Conservation (phyloP, 1,140 invertebrate genomes). For the Diabrotica undecimpunctata region DNA sequence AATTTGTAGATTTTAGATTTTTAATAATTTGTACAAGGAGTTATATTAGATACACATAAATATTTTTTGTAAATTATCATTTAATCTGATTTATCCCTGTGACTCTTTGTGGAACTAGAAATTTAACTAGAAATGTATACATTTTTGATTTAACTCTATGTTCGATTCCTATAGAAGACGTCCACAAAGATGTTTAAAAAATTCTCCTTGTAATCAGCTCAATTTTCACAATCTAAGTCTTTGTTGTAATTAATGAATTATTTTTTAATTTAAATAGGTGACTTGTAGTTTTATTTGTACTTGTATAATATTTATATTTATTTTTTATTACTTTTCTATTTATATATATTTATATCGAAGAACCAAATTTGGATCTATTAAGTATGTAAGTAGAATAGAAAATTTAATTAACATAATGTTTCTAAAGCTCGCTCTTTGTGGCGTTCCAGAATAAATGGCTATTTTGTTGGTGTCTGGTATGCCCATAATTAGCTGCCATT, state of each 20-base stretch:
- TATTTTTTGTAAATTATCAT: neutral
- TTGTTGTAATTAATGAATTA: neutral
- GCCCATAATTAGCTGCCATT: too few species aligned
- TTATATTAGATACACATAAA: neutral
- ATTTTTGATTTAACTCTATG: too few species aligned
- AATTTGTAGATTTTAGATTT: conserved; percentile 4
- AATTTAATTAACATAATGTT: too few species aligned
- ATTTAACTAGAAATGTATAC: too few species aligned
- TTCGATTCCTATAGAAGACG: neutral
- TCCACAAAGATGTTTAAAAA: neutral
- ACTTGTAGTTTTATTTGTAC: neutral
- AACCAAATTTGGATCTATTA: too few species aligned
- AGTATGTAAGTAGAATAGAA: too few species aligned
- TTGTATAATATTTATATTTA: neutral
- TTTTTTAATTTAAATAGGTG: conserved; percentile 6
- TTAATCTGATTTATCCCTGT: neutral
- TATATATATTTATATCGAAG: neutral
- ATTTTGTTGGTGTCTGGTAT: too few species aligned
- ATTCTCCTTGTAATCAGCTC: conserved; percentile 1
- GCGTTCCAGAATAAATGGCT: too few species aligned
- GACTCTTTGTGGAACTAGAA: too few species aligned
- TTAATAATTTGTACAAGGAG: neutral
- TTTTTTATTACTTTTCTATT: neutral
- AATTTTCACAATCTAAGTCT: conserved; percentile 1
- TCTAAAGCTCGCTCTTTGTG: too few species aligned